Evolutionary conservation across 2,113 vertebrate species (phyloP), one percentile per base, ranked within the genome.

Genomic region (Brachionichthys hirsutus): DNA sequence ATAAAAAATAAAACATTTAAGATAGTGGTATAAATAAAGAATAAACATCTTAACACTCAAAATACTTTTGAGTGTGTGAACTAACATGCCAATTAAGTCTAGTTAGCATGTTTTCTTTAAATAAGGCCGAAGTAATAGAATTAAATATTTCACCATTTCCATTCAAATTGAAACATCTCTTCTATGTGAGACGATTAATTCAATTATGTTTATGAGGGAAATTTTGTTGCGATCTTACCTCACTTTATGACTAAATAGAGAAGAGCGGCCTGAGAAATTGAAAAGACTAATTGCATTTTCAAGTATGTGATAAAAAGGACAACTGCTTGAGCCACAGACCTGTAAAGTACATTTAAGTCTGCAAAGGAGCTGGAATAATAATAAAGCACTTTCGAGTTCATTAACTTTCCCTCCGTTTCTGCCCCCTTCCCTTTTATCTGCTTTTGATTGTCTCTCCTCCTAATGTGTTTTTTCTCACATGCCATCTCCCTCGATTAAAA

Each of bases 221-320:
- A 19, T 65, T 55, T 72, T 73, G 62, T 68, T n/a, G n/a, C 34
- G 42, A 44, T 45, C 70, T 64, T 72, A 76, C 40, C 42, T 75
- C 17, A 16, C 38, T 51, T 38, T 8, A 67, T 70, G 61, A 67
- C 24, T 49, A 70, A 78, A 41, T 40, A 55, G 53, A 63, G 51
- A 72, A 58, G 48, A 61, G 67, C 41, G 38, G 42, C 51, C 17
- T 16, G 52, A 55, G 44, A 77, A 78, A 81, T 76, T 82, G 65
- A 81, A 78, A 72, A 79, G 58, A 75, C 62, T 69, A 75, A 83
- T 63, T 84, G 62, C 46, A 43, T 77, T 82, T 77, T 64, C 2
- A 42, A 38, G 58, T 11, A 1, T 59, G 65, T 61, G 64, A 77
- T 80, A 64, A 70, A 80, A 69, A 50, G 46, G 48, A 72, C 68